Base-by-base conservation (phyloP, 2,113 vertebrate species). In the Ictidomys tridecemlineatus region DNA sequence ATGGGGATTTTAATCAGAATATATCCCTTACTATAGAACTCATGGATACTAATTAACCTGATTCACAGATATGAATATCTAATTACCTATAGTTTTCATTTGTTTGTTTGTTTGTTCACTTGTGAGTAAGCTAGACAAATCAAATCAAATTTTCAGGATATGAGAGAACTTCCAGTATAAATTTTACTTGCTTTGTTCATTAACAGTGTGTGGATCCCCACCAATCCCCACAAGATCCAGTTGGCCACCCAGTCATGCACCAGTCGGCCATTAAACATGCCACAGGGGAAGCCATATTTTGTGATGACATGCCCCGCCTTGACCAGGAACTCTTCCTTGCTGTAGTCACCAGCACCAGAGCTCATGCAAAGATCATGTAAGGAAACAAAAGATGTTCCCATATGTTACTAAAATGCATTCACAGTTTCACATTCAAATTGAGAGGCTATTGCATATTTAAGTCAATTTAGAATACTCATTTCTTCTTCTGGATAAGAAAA, bases 211-310 rank as follows among this genome's bases (percentile, higher is more conserved):
- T 99, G 73, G 73, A 98, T 1, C 96, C 97, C 0, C 37, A 42
- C 67, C 99, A 99, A 97, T 89, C 97, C 67, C n/a, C 73, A 17
- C 97, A 98, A 95, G 99, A 99, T 97, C 98, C 99, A 0, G 98
- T 99, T 42, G 99, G 99, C 22, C 99, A 98, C 93, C 99, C 99
- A 8, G 1, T 99, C 93, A 99, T 99, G 99, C 99, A 99, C 93
- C 98, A 98, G 69, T 99, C 99, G 0, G 99, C 99, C 92, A 97
- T 99, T 96, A 98, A 98, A 83, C 99, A 99, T 0, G 96, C 99
- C 87, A 99, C 99, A 1, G 99, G 99, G 5, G 99, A 99, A 97
- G 99, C 99, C 0, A 92, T 99, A 26, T 99, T 99, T 96, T 89
- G 98, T 22, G 99, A 99, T 91, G 99, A 99, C 97, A 98, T 99